Conservation (phyloP, 35 echinoderm and acorn worm genomes). For the Ophioderma brevispina region DNA sequence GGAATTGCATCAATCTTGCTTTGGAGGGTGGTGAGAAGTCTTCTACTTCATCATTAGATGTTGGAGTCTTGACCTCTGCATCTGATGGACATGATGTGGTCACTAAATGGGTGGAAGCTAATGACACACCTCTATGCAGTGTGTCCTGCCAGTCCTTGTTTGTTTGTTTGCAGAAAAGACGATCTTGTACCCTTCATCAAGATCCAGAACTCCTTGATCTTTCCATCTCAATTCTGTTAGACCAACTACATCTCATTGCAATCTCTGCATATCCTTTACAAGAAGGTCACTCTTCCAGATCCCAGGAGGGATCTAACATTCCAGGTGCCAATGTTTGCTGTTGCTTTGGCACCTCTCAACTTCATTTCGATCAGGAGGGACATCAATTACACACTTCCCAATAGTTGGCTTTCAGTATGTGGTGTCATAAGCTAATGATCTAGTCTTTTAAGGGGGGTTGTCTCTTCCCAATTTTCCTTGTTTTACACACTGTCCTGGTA, state of each 20-base stretch:
- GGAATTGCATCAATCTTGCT: neutral
- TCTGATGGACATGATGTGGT: no score
- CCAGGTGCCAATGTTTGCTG: no score
- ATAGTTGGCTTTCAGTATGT: neutral
- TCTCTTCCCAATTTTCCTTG: neutral
- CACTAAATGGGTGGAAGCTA: neutral
- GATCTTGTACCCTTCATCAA: neutral
- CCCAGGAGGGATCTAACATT: neutral
- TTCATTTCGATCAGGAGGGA: neutral
- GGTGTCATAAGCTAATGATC: neutral
- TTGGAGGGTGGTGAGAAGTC: no score
- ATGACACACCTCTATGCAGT: neutral
- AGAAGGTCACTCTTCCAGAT: neutral
- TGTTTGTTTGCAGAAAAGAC: neutral
- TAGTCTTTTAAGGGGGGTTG: neutral
- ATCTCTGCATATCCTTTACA: neutral
- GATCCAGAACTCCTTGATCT: neutral
- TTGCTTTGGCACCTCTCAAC: neutral
- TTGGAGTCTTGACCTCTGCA: neutral
- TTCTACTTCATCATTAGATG: no score
- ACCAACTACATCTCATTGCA: neutral
- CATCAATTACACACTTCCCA: neutral
- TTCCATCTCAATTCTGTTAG: neutral
- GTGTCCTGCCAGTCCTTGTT: neutral
- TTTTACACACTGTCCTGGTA: neutral